Conservation (phyloP, 2,888 invertebrate genomes). For the Eurois occulta region DNA sequence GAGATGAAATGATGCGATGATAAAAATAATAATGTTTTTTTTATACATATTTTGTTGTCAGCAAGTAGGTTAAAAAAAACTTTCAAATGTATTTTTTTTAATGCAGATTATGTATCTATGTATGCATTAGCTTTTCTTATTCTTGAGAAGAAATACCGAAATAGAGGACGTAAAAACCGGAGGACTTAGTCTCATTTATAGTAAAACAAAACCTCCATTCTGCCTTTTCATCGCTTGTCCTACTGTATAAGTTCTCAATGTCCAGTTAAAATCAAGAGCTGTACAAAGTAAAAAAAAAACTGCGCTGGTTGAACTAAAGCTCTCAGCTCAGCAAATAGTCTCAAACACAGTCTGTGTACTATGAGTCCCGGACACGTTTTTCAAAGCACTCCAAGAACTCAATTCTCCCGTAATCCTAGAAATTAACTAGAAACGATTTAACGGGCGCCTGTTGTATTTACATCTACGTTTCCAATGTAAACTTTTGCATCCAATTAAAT, state of each 20-base stretch:
- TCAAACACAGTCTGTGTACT: slow-evolving; percentile 21
- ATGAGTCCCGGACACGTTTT: neutral
- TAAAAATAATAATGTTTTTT: neutral
- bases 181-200: neutral
- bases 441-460: neutral
- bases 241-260: neutral
- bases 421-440: slow-evolving; percentile 2
- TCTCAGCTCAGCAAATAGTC: slow-evolving; percentile 26
- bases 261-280: neutral
- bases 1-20: neutral
- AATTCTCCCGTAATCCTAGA: slow-evolving; percentile 9
- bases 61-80: neutral
- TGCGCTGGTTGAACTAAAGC: slow-evolving; percentile 20
- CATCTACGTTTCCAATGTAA: slow-evolving; percentile 7
- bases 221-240: neutral
- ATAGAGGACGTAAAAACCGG: neutral
- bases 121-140: no score
- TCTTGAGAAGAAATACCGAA: neutral
- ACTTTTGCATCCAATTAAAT: neutral
- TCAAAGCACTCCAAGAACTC: slow-evolving; percentile 3
- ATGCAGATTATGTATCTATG: neutral
- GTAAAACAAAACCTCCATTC: neutral
- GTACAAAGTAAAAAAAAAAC: neutral
- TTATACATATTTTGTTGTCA: neutral
- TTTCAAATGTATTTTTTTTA: neutral